phyloP scores from a whole-genome alignment of 92 coral and sea anemone genomes.

The Parazoanthus swiftii region DNA sequence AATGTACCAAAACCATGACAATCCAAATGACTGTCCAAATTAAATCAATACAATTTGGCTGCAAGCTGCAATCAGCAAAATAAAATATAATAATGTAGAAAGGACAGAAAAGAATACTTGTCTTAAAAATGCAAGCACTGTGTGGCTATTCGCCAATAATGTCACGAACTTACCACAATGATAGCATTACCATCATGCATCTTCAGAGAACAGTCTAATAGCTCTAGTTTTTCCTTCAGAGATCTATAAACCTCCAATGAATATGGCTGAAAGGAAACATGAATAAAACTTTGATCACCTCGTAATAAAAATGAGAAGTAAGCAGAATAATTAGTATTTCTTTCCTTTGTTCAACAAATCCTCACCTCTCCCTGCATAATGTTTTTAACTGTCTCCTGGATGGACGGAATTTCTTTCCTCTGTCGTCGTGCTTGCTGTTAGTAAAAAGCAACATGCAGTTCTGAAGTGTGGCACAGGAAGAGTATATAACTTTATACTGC shows the following conservation, averaged over 20 bases:
- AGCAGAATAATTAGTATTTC: not conserved
- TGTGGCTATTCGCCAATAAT: not conserved
- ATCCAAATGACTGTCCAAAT: too few species aligned
- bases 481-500: too few species aligned
- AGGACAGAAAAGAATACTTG: too few species aligned
- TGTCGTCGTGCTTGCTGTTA: constrained; percentile 35
- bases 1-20: too few species aligned
- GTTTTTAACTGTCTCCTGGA: constrained; percentile 23
- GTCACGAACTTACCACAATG: constrained; percentile 68
- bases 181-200: constrained; percentile 98
- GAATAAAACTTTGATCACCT: not conserved
- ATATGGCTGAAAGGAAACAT: constrained; percentile 61
- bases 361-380: constrained; percentile 34
- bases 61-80: too few species aligned
- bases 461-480: too few species aligned
- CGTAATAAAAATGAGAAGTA: too few species aligned
- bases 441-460: not conserved
- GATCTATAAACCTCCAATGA: constrained; percentile 85
- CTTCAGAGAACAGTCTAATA: constrained; percentile 74
- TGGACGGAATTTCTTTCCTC: constrained; percentile 33
- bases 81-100: too few species aligned
- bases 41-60: too few species aligned
- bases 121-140: too few species aligned
- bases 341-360: too few species aligned
- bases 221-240: constrained; percentile 69